Conservation (phyloP, 2,113 vertebrate species). For the Ciconia boyciana region DNA sequence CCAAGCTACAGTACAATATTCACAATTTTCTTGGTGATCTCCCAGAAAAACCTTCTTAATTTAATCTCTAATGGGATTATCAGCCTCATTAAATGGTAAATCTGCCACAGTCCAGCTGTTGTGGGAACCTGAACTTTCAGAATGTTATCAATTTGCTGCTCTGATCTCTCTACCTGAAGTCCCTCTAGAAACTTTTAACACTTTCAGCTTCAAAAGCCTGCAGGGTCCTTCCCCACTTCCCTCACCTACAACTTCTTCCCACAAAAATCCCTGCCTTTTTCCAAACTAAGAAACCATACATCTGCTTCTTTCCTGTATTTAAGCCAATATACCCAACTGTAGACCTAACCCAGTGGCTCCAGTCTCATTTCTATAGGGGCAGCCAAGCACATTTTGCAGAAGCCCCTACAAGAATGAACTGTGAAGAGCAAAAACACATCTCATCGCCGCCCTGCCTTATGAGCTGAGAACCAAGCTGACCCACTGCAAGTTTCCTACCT, state of each 20-base stretch:
- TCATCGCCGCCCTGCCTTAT: too few relatives aligned
- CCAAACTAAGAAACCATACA: not conserved
- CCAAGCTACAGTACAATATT: slow-evolving; percentile 20
- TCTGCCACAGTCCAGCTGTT: slow-evolving; percentile 24
- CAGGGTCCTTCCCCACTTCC: not conserved
- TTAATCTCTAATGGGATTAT: slow-evolving; percentile 61
- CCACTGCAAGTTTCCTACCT: not conserved
- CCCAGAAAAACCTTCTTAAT: slow-evolving; percentile 48
- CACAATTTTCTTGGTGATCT: slow-evolving; percentile 26
- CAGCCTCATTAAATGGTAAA: slow-evolving; percentile 39
- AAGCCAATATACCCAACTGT: not conserved
- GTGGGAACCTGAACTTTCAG: slow-evolving; percentile 50
- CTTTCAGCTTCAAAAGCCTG: not conserved
- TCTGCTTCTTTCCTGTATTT: not conserved
- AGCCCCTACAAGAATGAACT: not conserved
- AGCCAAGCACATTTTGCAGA: not conserved
- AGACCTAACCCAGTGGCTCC: not conserved
- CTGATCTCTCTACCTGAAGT: not conserved
- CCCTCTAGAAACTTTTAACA: not conserved
- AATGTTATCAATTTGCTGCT: not conserved
- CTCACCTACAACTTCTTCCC: not conserved
- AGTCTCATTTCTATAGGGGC: not conserved
- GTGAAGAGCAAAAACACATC: not conserved
- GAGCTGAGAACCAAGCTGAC: not conserved
- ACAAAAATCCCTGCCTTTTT: not conserved